Conservation (phyloP, 2,888 invertebrate genomes). For the Iphiclides podalirius region DNA sequence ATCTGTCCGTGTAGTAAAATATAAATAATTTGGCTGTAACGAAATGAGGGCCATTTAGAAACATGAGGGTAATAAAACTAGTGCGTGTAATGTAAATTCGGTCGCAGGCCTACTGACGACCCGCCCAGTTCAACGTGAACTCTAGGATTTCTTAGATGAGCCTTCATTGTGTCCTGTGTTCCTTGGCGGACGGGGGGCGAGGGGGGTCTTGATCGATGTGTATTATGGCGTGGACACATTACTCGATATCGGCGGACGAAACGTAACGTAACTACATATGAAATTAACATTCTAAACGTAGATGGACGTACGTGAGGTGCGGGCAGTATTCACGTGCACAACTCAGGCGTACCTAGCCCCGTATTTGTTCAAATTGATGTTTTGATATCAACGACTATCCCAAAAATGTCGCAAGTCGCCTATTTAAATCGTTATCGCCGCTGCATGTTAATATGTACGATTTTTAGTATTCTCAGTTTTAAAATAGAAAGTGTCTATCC, state of each 20-base stretch:
- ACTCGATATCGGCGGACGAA: conserved; percentile 55
- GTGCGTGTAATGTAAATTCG: conserved; percentile 74
- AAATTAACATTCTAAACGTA: conserved; percentile 70
- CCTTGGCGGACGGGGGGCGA: conserved; percentile 37
- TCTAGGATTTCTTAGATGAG: conserved; percentile 36
- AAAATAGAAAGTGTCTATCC: too few relatives aligned
- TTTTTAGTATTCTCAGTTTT: too few relatives aligned
- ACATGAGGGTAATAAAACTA: conserved; percentile 80
- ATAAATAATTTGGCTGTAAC: conserved; percentile 77
- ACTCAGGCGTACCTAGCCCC: conserved; percentile 28
- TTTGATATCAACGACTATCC: conserved; percentile 35
- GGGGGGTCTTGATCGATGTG: conserved; percentile 45
- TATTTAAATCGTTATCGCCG: conserved; percentile 26
- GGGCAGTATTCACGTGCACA: conserved; percentile 44
- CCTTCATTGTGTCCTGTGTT: conserved; percentile 24
- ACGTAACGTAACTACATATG: conserved; percentile 45
- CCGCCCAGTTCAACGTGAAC: conserved; percentile 50
- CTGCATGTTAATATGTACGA: conserved; percentile 21
- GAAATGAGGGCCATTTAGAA: conserved; percentile 79
- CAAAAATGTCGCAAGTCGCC: conserved; percentile 38
- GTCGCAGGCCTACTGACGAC: conserved; percentile 58
- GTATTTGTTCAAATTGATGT: conserved; percentile 35
- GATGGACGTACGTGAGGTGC: conserved; percentile 66
- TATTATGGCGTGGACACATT: conserved; percentile 45
- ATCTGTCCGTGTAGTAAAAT: conserved; percentile 75